Percentiles rank a stretch among this genome's conserved stretches.
These are phyloP conservation scores for Aspiorhynchus laticeps DNA, from an alignment of 2,113 vertebrate genomes.

Conservation along the genomic window DNA sequence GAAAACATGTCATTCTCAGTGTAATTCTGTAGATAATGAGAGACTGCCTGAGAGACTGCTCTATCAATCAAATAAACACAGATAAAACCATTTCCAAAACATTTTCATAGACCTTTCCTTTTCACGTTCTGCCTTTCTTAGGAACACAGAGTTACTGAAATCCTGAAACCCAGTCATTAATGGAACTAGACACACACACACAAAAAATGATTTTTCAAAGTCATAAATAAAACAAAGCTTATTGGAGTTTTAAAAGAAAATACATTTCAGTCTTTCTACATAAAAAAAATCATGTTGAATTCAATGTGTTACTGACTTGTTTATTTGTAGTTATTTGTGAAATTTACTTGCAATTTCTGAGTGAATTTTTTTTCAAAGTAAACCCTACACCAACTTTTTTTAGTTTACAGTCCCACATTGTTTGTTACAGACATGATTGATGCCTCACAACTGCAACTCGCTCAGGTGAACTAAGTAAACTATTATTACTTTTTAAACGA, in stretches of 20 bases:
- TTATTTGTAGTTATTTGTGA: too few species aligned
- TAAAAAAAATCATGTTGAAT: not conserved
- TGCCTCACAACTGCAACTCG: not conserved
- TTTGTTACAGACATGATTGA: not conserved
- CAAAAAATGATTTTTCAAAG: too few species aligned
- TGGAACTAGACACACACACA: not conserved
- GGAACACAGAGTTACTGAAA: slow-evolving; percentile 1
- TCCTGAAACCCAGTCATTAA: not conserved
- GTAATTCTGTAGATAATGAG: slow-evolving; percentile 6
- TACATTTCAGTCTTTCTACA: not conserved
- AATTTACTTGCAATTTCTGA: too few species aligned
- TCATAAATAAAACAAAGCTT: too few species aligned
- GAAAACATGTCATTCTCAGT: not conserved
- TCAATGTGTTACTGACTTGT: too few species aligned
- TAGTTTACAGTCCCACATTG: too few species aligned
- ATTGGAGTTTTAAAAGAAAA: not conserved
- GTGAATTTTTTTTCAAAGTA: too few species aligned
- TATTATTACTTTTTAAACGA: not conserved
- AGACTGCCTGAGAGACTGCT: not conserved
- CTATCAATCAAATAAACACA: slow-evolving; percentile 42
- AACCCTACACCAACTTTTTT: too few species aligned
- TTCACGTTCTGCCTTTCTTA: not conserved
- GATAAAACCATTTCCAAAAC: slow-evolving; percentile 27
- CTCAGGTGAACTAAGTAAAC: not conserved
- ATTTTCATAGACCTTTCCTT: slow-evolving; percentile 18